Evolutionary conservation across 2,113 vertebrate species (phyloP).

Genomic region (Oncorhynchus clarkii): DNA sequence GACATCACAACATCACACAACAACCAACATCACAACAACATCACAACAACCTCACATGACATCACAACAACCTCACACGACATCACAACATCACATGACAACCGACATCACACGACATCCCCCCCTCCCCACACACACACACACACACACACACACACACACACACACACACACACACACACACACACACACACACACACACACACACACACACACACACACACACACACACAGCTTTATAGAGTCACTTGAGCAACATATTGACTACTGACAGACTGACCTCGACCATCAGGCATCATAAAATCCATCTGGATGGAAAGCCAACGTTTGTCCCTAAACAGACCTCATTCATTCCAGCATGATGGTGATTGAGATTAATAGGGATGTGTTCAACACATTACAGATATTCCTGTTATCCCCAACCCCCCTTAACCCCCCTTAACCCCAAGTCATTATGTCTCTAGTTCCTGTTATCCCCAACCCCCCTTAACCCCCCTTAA

Average conservation of each 20-base stretch:
- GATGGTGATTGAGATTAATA: slow-evolving; percentile 46
- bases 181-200: no score
- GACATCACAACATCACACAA: neutral
- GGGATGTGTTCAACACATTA: slow-evolving; percentile 25
- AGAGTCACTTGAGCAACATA: no score
- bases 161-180: no score
- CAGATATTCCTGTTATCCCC: slow-evolving; percentile 18
- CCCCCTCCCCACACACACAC: no score
- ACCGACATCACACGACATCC: neutral
- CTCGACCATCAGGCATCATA: no score
- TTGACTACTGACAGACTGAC: no score
- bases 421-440: neutral
- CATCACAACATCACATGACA: neutral
- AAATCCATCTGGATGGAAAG: neutral
- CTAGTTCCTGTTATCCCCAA: neutral
- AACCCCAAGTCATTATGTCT: neutral
- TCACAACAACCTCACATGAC: no score
- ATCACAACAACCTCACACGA: no score
- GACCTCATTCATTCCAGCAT: slow-evolving; percentile 22
- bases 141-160: no score
- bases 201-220: no score
- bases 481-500: slow-evolving; percentile 17
- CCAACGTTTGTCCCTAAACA: neutral
- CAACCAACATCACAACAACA: no score
- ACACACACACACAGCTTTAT: no score